Evolutionary conservation across 2,113 vertebrate species (phyloP).

Genomic region (Toxostoma redivivum): DNA sequence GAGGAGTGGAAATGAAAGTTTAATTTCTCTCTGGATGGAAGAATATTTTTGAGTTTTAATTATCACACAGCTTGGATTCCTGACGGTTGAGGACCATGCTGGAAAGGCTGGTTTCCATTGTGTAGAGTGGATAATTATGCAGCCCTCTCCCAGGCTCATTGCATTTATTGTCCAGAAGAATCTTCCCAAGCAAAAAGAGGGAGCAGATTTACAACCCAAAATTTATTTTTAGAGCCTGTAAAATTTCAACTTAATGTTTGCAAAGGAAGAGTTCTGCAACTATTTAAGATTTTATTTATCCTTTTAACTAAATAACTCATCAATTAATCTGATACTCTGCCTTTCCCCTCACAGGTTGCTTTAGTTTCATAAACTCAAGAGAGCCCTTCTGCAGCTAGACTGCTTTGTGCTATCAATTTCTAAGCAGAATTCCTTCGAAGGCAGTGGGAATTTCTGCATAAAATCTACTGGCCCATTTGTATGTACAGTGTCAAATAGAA

Average conservation of each 20-base stretch:
- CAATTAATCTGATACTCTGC: background rate
- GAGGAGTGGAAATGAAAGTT: background rate
- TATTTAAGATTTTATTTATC: background rate
- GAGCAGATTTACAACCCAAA: background rate
- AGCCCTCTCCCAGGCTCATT: background rate
- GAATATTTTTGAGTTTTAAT: constrained; percentile 37
- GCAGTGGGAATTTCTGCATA: background rate
- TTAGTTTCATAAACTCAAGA: constrained; percentile 15
- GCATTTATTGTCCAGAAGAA: constrained; percentile 50
- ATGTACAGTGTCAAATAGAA: background rate
- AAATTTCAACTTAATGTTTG: background rate
- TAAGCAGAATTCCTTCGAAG: constrained; percentile 19
- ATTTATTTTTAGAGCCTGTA: constrained; percentile 4
- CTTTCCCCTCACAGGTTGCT: background rate
- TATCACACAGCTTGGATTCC: constrained; percentile 40
- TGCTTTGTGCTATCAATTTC: constrained; percentile 27
- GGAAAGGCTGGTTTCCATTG: constrained; percentile 47
- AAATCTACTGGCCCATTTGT: background rate
- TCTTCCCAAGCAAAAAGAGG: constrained; percentile 41
- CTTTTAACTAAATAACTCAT: background rate
- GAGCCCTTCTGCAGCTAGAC: background rate
- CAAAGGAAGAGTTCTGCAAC: background rate
- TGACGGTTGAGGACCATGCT: background rate
- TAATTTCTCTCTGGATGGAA: background rate
- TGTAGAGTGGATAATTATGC: constrained; percentile 54